Conservation (phyloP, 2,888 invertebrate species). For the Harpalus rufipes region DNA sequence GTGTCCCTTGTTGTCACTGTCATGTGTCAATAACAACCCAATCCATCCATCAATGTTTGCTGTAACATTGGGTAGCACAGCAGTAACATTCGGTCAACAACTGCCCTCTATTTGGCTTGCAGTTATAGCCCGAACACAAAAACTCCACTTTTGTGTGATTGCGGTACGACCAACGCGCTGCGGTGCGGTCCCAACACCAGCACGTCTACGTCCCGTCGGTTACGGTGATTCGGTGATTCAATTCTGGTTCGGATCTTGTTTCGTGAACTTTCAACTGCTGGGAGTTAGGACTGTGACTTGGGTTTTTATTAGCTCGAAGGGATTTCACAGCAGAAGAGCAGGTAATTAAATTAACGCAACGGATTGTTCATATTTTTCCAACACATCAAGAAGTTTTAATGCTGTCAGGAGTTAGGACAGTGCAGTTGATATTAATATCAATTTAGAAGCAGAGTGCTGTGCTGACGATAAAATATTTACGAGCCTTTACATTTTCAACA, state of each 20-base stretch:
- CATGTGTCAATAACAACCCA: too few relatives aligned
- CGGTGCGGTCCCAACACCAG: background rate
- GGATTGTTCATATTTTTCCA: background rate
- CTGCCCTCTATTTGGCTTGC: background rate
- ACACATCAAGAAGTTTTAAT: too few relatives aligned
- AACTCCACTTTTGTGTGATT: slow-evolving; percentile 1
- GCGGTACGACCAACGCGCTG: background rate
- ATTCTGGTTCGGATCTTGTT: slow-evolving; percentile 21
- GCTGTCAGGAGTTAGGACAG: too few relatives aligned
- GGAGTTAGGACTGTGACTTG: slow-evolving; percentile 7
- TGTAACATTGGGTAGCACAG: background rate
- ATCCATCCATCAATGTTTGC: too few relatives aligned
- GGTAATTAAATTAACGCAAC: background rate
- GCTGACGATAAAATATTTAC: too few relatives aligned
- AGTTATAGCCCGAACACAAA: slow-evolving; percentile 1
- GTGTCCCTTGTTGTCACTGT: too few relatives aligned
- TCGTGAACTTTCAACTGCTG: slow-evolving; percentile 22
- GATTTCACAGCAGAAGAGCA: background rate
- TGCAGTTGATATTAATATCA: too few relatives aligned
- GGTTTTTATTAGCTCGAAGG: slow-evolving; percentile 11
- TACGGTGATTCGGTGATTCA: slow-evolving; percentile 18
- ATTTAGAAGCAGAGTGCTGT: too few relatives aligned
- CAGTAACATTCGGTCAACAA: slow-evolving; percentile 1
- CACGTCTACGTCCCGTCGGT: background rate
- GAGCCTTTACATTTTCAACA: too few relatives aligned